Conservation (phyloP, 2,113 vertebrate genomes). For the Phasianus colchicus region DNA sequence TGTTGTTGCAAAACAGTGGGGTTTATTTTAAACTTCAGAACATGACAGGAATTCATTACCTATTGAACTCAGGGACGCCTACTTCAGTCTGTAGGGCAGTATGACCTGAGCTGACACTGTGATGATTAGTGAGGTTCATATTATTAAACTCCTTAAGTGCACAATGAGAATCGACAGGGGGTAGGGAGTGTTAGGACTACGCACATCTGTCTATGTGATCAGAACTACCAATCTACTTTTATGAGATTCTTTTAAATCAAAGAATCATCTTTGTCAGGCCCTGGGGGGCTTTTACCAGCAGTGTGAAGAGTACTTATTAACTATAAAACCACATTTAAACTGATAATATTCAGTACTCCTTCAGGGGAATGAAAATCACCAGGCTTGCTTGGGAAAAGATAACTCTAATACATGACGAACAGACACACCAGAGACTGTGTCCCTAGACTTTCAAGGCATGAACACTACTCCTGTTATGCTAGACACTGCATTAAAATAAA, state of each 20-base stretch:
- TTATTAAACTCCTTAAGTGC: not conserved
- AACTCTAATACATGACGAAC: not conserved
- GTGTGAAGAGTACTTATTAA: not conserved
- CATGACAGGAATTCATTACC: rapidly evolving
- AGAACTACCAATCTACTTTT: conserved; percentile 27
- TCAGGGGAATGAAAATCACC: not conserved
- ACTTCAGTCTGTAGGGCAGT: rapidly evolving
- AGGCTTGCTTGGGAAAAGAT: not conserved
- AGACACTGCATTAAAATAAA: not conserved
- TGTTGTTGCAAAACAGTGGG: not conserved
- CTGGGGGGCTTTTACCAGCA: conserved; percentile 9
- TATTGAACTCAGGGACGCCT: rapidly evolving
- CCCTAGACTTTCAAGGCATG: not conserved
- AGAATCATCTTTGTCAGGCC: conserved; percentile 35
- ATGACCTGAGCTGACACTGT: not conserved
- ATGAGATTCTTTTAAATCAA: conserved; percentile 51
- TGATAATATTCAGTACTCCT: conserved; percentile 19
- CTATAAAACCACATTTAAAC: conserved; percentile 26
- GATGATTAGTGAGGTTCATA: conserved; percentile 21
- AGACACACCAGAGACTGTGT: not conserved
- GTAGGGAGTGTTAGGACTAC: not conserved
- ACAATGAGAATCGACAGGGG: not conserved
- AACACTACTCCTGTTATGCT: not conserved
- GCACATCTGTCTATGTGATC: conserved; percentile 52
- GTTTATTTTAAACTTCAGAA: not conserved